These are phyloP conservation scores for Tympanoctomys barrerae DNA, from an alignment of 2,797 vertebrate species.

Conservation along the genomic window DNA sequence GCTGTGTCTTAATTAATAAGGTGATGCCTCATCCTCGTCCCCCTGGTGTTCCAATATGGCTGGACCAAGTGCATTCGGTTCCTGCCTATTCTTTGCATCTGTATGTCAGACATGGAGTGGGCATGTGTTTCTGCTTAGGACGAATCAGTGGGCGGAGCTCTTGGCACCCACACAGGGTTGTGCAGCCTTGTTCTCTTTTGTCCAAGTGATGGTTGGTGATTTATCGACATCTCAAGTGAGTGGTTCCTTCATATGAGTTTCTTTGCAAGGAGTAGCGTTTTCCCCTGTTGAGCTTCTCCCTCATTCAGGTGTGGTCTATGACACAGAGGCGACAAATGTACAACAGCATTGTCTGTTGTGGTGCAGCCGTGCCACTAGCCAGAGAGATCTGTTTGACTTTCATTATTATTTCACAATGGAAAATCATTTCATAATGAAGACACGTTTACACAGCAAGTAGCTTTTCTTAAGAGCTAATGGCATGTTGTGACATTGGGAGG, in stretches of 20 bases:
- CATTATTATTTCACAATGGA: background rate
- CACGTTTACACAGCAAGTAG: background rate
- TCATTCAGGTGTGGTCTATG: background rate
- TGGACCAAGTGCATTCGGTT: background rate
- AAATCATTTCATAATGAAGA: conserved; percentile 44
- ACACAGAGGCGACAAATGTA: background rate
- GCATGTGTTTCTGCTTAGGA: background rate
- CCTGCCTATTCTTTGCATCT: background rate
- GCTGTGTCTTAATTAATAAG: background rate
- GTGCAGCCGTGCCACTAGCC: background rate
- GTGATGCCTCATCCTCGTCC: background rate
- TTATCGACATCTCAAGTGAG: background rate
- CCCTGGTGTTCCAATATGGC: background rate
- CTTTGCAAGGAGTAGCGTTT: background rate
- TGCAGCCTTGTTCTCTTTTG: background rate
- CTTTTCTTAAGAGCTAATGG: conserved; percentile 14
- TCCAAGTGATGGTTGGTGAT: background rate
- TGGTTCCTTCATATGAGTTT: background rate
- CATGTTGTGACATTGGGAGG: background rate
- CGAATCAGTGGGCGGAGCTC: background rate
- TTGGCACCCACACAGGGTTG: background rate
- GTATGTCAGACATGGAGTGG: background rate
- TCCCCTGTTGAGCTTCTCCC: background rate
- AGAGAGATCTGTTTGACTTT: conserved; percentile 25
- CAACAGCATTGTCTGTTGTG: background rate